Percentiles rank a stretch among this genome's conserved stretches.
Conservation (phyloP, 2,888 invertebrate genomes). For the Trachelus stipa region DNA sequence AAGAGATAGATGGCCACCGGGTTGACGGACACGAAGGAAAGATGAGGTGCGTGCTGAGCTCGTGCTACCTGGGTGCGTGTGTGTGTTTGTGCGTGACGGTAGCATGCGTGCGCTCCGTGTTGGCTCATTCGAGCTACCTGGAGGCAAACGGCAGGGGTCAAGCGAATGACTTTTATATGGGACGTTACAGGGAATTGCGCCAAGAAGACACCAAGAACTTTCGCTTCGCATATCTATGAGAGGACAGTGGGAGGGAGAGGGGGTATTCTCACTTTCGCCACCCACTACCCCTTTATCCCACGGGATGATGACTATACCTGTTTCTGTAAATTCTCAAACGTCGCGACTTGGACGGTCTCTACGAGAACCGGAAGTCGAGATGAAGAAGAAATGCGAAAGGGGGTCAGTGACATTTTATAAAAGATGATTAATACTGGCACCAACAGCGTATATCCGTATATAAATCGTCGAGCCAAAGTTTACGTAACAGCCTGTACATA, state of each 20-base stretch:
- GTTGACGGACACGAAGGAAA: conserved; percentile 1
- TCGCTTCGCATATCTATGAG: not conserved
- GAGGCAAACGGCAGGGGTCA: not conserved
- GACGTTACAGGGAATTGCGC: not conserved
- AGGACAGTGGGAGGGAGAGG: not conserved
- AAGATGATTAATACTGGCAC: not conserved
- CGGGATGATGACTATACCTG: not conserved
- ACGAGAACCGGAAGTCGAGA: not conserved
- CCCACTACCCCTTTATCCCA: not conserved
- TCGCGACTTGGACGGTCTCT: not conserved
- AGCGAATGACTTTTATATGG: not conserved
- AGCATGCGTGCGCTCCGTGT: not conserved
- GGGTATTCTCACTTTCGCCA: not conserved
- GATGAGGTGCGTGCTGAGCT: not conserved
- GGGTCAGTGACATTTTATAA: not conserved
- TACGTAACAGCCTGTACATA: not conserved
- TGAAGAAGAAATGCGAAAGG: not conserved
- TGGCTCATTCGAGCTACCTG: not conserved
- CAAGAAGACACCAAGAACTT: not conserved
- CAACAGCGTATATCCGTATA: not conserved
- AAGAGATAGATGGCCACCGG: conserved; percentile 5
- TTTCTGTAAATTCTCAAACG: not conserved
- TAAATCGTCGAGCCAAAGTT: not conserved
- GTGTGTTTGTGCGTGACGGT: not conserved
- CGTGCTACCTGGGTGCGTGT: not conserved